These are phyloP conservation scores for Oophaga pumilio DNA, from an alignment of 2,113 vertebrate genomes.

Conservation along the genomic window DNA sequence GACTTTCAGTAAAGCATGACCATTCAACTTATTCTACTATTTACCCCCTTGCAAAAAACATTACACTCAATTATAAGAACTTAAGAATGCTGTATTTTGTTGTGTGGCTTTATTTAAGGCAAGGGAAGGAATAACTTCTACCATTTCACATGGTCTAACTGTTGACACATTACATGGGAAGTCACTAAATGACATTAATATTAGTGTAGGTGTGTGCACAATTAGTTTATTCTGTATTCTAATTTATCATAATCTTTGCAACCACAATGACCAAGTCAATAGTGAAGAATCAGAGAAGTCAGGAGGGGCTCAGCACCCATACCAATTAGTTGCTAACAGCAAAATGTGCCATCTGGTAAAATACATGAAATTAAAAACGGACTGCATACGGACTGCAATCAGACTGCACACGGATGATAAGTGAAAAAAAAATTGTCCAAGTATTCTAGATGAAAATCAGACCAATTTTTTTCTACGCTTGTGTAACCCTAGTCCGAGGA, in stretches of 20 bases:
- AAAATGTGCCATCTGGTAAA: no score
- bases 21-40: slow-evolving; percentile 68
- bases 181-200: not conserved
- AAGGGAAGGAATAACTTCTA: not conserved
- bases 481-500: no score
- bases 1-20: slow-evolving; percentile 74
- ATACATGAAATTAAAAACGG: no score
- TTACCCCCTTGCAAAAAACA: slow-evolving; percentile 63
- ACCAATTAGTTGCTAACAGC: no score
- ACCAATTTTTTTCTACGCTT: no score
- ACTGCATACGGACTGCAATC: no score
- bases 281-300: not conserved
- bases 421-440: no score
- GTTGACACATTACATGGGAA: not conserved
- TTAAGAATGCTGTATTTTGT: slow-evolving; percentile 44
- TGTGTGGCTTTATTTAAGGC: slow-evolving; percentile 25
- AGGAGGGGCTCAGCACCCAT: no score
- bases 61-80: slow-evolving; percentile 69
- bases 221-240: not conserved
- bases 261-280: not conserved
- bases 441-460: no score
- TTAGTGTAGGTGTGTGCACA: not conserved
- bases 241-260: not conserved
- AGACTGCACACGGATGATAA: no score
- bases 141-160: not conserved